A percentile compares a stretch with the other conserved stretches of the same genome.
Conservation (phyloP, 64 coral and sea anemone genomes). For the Anthopleura sola region DNA sequence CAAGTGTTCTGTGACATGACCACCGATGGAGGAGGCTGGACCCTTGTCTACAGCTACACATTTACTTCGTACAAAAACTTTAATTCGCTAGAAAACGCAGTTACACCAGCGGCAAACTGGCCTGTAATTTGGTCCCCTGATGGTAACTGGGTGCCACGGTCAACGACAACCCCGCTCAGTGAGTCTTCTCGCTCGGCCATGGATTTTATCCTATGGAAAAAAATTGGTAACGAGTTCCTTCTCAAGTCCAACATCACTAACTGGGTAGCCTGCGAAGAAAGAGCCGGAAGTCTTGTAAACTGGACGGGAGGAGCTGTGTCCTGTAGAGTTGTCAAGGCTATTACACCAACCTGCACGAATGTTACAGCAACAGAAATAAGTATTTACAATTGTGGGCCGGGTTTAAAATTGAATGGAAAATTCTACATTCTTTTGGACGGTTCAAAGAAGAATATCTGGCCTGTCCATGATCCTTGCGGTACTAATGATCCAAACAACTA, state of each 20-base stretch:
- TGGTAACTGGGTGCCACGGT: neutral
- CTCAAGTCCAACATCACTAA: slow-evolving; percentile 69
- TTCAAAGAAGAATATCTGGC: neutral
- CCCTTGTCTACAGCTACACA: slow-evolving; percentile 12
- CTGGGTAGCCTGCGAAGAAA: slow-evolving; percentile 48
- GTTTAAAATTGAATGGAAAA: neutral
- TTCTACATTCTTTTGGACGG: neutral
- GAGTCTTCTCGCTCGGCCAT: slow-evolving; percentile 48
- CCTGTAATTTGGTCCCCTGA: neutral
- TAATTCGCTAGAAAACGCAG: neutral
- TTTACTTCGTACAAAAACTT: neutral
- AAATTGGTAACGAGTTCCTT: slow-evolving; percentile 31
- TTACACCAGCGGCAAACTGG: neutral
- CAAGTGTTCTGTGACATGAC: slow-evolving; percentile 22
- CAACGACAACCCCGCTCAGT: slow-evolving; percentile 42
- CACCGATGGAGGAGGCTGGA: slow-evolving; percentile 20
- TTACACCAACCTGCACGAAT: neutral
- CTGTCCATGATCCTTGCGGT: slow-evolving; percentile 29
- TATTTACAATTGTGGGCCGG: neutral
- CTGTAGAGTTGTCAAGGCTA: neutral
- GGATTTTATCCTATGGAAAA: slow-evolving; percentile 39
- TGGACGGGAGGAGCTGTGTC: slow-evolving; percentile 31
- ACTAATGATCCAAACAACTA: neutral
- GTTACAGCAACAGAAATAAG: neutral
- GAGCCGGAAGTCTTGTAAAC: slow-evolving; percentile 30